Conservation (phyloP, 2,888 invertebrate species). For the Papilio gigon region DNA sequence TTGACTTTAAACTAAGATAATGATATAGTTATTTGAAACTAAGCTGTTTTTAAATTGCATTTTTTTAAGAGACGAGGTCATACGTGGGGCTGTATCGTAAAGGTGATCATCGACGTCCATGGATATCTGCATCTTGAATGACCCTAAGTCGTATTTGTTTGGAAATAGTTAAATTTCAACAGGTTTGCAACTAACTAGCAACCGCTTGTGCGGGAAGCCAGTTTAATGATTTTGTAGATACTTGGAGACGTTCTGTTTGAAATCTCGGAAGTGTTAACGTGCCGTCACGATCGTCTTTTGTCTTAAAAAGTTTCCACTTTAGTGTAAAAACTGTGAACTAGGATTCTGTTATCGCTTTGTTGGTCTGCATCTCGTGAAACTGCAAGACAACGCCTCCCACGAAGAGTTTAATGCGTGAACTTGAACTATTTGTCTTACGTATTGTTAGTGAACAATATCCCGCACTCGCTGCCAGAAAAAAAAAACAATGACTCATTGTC, state of each 20-base stretch:
- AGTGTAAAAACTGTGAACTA: constrained; percentile 52
- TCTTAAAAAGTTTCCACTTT: constrained; percentile 43
- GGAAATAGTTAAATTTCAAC: too few species aligned
- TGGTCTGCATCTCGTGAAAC: constrained; percentile 45
- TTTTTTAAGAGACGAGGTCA: too few species aligned
- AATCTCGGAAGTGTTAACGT: constrained; percentile 47
- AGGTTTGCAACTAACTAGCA: neutral
- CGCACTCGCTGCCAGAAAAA: constrained; percentile 46
- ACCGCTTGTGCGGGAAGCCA: neutral
- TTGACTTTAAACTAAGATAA: too few species aligned
- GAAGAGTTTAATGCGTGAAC: constrained; percentile 51
- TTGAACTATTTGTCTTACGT: constrained; percentile 46
- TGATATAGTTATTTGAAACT: too few species aligned
- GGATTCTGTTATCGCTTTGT: constrained; percentile 61
- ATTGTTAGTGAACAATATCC: constrained; percentile 47
- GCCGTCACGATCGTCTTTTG: constrained; percentile 70
- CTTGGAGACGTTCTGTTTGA: neutral
- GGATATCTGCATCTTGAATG: too few species aligned
- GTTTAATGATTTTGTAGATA: neutral
- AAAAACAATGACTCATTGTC: constrained; percentile 65
- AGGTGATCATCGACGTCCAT: too few species aligned
- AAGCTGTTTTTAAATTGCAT: too few species aligned
- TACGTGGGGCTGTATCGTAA: too few species aligned
- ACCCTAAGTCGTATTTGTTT: too few species aligned
- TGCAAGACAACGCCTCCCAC: constrained; percentile 61